Base-by-base conservation (phyloP, 2,888 invertebrate species). In the Hyles lineata region DNA sequence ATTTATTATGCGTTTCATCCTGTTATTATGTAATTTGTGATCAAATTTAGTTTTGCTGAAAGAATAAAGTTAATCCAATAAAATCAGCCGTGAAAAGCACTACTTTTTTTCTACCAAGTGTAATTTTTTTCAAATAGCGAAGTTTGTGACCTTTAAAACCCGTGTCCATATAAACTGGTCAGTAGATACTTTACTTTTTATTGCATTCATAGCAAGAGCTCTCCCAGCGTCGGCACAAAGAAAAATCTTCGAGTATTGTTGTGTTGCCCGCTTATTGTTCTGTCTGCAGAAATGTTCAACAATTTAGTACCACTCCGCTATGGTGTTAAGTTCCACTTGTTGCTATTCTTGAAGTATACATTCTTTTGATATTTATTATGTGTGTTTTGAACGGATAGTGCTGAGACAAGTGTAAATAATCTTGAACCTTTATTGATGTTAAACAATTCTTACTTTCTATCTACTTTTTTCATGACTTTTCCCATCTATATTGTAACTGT, bases 211-310 rank as follows among this genome's bases (percentile, higher is more conserved):
- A 74, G 76, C 72, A 73, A 74, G 74, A 70, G 63, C 71, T 67
- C 60, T 25, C 61, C 71, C 35, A 69, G 62, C 67, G 32, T 32
- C 70, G 72, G 73, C 75, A 80, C 76, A 74, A 75, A 78, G 80
- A 78, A 79, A 79, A 74, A 77, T 79, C 71, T 74, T 70, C 73
- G 8, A 67, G 76, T 70, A 78, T 80, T 76, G 75, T 77, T 76
- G 70, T 58, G 73, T 73, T 74, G 72, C 73, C 74, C 77, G 76
- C 76, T 61, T 73, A 79, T 80, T 80, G 76, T 80, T 80, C 79
- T 75, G 73, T 74, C 71, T 43, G 59, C 52, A 67, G 72, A 75
- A 76, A 71, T 71, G 74, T 79, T 69, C 73, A 75, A 69, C 72
- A 72, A 71, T 77, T 73, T 70, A 70, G 67, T 62, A 59, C 19